Percentiles rank a stretch among this genome's conserved stretches.
Evolutionary conservation across 1,140 invertebrate species (phyloP).

Genomic region (Drosophila neocordata): DNA sequence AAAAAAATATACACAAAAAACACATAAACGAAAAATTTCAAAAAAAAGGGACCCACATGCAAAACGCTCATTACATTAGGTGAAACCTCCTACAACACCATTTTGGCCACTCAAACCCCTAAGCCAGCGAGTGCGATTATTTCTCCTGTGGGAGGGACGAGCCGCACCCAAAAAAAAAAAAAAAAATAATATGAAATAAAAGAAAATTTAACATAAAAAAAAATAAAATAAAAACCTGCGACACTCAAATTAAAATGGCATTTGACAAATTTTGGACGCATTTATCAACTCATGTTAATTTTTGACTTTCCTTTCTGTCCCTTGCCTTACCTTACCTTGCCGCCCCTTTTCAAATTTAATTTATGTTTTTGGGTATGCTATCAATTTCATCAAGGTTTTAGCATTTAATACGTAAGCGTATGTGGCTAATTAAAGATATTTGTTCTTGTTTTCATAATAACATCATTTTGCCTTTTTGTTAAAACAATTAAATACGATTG

Average conservation of each 20-base stretch:
- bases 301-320: conserved; percentile 25
- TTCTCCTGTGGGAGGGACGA: conserved; percentile 28
- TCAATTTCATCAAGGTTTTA: conserved; percentile 4
- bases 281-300: conserved; percentile 70
- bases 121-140: conserved; percentile 21
- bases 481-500: not conserved
- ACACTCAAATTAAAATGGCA: conserved; percentile 69
- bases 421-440: not conserved
- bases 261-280: conserved; percentile 71
- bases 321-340: too few relatives aligned
- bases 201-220: conserved; percentile 33
- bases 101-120: not conserved
- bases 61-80: conserved; percentile 76
- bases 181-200: not conserved
- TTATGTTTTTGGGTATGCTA: conserved; percentile 9
- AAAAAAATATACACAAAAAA: conserved; percentile 14
- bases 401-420: not conserved
- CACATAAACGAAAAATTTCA: not conserved
- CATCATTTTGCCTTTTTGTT: not conserved
- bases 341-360: not conserved
- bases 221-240: conserved; percentile 34
- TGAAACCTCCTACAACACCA: not conserved
- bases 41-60: conserved; percentile 52
- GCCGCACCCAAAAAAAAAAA: conserved; percentile 42
- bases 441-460: not conserved